Conservation (phyloP, 2,113 vertebrate species). For the Glaucidium brasilianum region DNA sequence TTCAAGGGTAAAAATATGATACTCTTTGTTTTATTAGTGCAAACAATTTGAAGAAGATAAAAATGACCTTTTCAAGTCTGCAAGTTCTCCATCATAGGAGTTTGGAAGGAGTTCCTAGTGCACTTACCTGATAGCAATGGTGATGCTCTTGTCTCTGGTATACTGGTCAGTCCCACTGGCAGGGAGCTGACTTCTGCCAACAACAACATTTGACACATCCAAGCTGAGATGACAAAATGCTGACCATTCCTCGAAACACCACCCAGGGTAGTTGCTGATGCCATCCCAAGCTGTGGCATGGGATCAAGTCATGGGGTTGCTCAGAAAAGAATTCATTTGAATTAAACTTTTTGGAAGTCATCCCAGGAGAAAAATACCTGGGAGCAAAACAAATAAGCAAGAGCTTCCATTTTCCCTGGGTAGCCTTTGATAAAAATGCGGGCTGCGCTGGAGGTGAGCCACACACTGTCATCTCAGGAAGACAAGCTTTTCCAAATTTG, state of each 20-base stretch:
- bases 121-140: background rate
- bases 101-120: background rate
- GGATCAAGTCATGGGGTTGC: background rate
- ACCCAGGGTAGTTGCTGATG: background rate
- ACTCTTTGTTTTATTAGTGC: background rate
- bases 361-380: background rate
- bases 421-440: background rate
- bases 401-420: background rate
- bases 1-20: background rate
- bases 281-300: background rate
- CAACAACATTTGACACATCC: background rate
- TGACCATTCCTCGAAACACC: background rate
- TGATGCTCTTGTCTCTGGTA: background rate
- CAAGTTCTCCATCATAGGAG: background rate
- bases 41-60: background rate
- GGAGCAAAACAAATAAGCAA: background rate
- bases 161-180: background rate
- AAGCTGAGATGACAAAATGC: background rate
- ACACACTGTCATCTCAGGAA: background rate
- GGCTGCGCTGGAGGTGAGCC: background rate
- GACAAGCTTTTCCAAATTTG: background rate
- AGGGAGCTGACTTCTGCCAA: background rate
- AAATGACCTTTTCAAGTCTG: background rate
- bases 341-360: background rate
- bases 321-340: background rate